Evolutionary conservation across 2,888 invertebrate genomes (phyloP).

Genomic region (Limnephilus marmoratus): DNA sequence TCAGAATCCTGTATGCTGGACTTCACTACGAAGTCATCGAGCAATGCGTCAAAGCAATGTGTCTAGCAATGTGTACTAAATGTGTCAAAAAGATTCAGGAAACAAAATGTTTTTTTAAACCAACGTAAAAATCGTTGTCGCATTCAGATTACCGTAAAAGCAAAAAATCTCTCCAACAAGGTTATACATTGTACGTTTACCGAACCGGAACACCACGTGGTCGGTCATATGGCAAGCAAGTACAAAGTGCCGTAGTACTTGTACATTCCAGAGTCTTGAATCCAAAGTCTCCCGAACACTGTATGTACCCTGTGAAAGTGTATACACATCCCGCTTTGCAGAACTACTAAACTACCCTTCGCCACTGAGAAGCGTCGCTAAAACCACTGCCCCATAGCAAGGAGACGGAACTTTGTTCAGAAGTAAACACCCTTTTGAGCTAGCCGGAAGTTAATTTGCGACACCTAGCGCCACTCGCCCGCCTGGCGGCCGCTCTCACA

Average conservation of each 20-base stretch:
- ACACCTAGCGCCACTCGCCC: constrained; percentile 56
- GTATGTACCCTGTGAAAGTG: neutral
- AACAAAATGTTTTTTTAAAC: neutral
- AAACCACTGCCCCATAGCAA: constrained; percentile 19
- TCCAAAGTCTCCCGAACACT: neutral
- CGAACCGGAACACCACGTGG: neutral
- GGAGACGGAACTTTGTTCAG: constrained; percentile 59
- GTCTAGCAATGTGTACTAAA: too few relatives aligned
- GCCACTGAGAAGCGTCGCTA: neutral
- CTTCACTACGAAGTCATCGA: too few relatives aligned
- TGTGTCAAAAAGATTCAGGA: too few relatives aligned
- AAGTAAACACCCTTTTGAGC: constrained; percentile 59
- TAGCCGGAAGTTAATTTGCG: constrained; percentile 65
- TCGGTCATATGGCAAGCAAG: neutral
- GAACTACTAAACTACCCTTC: neutral
- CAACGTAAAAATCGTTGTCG: neutral
- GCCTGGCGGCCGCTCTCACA: constrained; percentile 37
- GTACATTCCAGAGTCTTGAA: neutral
- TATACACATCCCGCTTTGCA: neutral
- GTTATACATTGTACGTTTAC: neutral
- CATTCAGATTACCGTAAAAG: neutral
- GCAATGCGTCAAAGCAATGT: too few relatives aligned
- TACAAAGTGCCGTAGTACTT: neutral
- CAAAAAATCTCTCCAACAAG: neutral
- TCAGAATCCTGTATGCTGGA: too few relatives aligned